Base-by-base conservation (phyloP, 2,888 invertebrate genomes). In the Protonemura montana region DNA sequence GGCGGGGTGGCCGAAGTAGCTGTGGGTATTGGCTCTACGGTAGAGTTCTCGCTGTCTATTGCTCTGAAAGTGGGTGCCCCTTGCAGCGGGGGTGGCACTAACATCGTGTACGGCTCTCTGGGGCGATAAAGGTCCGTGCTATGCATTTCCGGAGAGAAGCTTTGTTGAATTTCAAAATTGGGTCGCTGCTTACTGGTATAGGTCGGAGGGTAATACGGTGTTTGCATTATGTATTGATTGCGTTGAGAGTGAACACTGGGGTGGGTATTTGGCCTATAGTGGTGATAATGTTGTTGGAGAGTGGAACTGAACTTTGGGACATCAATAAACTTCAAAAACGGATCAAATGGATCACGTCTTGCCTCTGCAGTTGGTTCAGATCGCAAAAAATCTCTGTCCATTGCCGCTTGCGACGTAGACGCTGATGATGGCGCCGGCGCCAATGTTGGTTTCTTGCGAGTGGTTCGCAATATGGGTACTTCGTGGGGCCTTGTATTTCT, bases 381-480 rank as follows among this genome's bases (percentile, higher is more conserved):
- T 26, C 27, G 59, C 25, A 27, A 21, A 30, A 25, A 26, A 77
- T 35, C 85, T 41, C 29, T 29, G 59, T 86, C 59, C 10, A 42
- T 35, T 25, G 80, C 29, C 78, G 85, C 35, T 85, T 29, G 29
- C 10, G 85, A 21, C 6, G 85, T n/a, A 26, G 35, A 59, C n/a
- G 28, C 21, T 21, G 85, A 85, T 41, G 5, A 26, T 0, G 41
- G 3, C 26, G 84, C 16, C n/a, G 0, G 28, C 41, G 41, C 30
- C 3, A 16, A 25, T 35, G 35, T 35, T 35, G 59, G 59, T 42
- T 25, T 42, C 86, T 16, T 76, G 30, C 16, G 86, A 1, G 28
- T 93, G 0, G 95, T 94, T 0, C 95, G 95, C 0, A 95, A 91
- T 82, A 95, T 93, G 16, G 95, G 91, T 28, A 95, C 94, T 91